Evolutionary conservation across 2,888 invertebrate species (phyloP).

Genomic region (Epistrophe grossulariae): DNA sequence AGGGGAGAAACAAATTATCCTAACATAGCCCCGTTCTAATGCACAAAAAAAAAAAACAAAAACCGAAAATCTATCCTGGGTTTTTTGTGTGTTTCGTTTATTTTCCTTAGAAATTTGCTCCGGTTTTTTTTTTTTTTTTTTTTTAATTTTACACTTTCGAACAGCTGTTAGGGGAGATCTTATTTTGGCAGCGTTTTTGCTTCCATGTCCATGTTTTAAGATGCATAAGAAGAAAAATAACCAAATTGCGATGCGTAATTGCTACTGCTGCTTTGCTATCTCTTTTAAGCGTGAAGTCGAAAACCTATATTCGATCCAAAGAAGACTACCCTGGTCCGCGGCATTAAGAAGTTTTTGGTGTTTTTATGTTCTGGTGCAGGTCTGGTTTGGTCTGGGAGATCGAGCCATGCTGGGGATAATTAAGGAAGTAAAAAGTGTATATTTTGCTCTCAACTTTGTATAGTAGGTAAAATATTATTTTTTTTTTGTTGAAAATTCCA

Average conservation of each 20-base stretch:
- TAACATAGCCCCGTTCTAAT: slow-evolving; percentile 41
- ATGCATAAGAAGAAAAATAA: slow-evolving; percentile 62
- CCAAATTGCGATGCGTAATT: slow-evolving; percentile 60
- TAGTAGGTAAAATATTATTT: slow-evolving; percentile 11
- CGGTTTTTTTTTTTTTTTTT: slow-evolving; percentile 44
- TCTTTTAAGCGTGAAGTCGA: slow-evolving; percentile 47
- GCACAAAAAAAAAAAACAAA: slow-evolving; percentile 13
- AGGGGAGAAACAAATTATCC: neutral
- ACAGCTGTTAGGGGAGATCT: slow-evolving; percentile 73
- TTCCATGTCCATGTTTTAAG: slow-evolving; percentile 70
- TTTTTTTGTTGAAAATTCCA: slow-evolving; percentile 37
- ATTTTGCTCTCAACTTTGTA: slow-evolving; percentile 51
- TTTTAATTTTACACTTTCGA: slow-evolving; percentile 4
- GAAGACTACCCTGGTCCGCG: slow-evolving; percentile 1
- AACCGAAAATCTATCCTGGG: slow-evolving; percentile 13
- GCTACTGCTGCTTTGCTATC: slow-evolving; percentile 18
- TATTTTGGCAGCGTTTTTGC: slow-evolving; percentile 72
- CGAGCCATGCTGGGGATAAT: slow-evolving; percentile 58
- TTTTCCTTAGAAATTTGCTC: slow-evolving; percentile 60
- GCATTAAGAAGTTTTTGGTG: slow-evolving; percentile 37
- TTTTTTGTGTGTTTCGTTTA: slow-evolving; percentile 20
- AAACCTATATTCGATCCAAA: slow-evolving; percentile 39
- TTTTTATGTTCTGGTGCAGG: slow-evolving; percentile 36
- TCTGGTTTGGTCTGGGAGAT: slow-evolving; percentile 21
- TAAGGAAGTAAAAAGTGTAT: slow-evolving; percentile 64